A percentile compares a stretch with the other conserved stretches of the same genome.
These are phyloP conservation scores for Araneus ventricosus DNA, from an alignment of 1,140 invertebrate genomes.

Conservation along the genomic window DNA sequence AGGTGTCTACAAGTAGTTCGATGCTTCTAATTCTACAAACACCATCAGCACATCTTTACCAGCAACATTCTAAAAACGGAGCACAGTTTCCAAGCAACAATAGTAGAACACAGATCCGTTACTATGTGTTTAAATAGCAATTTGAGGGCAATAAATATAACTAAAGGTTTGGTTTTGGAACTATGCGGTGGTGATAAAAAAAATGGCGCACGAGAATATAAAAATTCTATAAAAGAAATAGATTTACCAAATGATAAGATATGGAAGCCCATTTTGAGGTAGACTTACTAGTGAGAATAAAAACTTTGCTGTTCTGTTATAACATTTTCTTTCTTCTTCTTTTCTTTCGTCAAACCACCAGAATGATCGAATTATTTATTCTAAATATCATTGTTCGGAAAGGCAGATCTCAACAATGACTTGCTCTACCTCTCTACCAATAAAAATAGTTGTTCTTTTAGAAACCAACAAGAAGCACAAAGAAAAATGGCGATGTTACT, in stretches of 20 bases:
- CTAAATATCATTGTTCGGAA: too few species aligned
- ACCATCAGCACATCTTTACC: slow-evolving; percentile 19
- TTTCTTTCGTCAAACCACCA: too few species aligned
- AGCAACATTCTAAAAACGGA: not conserved
- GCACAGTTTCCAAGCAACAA: not conserved
- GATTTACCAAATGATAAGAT: not conserved
- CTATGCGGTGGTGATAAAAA: too few species aligned
- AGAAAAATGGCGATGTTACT: not conserved
- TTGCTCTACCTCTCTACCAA: not conserved
- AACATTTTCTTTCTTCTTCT: too few species aligned
- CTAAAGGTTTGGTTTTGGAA: not conserved
- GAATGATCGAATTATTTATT: too few species aligned
- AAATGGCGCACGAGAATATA: too few species aligned
- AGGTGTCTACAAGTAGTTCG: slow-evolving; percentile 34
- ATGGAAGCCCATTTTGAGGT: not conserved
- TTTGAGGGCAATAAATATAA: not conserved
- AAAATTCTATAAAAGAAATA: not conserved
- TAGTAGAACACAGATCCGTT: slow-evolving; percentile 2
- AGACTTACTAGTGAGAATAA: not conserved
- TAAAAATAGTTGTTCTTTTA: not conserved
- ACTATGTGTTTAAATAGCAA: slow-evolving; percentile 22
- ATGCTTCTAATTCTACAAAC: not conserved
- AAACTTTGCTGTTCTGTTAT: not conserved
- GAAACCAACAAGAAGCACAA: not conserved
- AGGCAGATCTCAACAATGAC: too few species aligned